Percentiles rank a stretch among this genome's conserved stretches.
phyloP scores from a whole-genome alignment of 2,113 vertebrate species.

The Lamprotornis superbus region DNA sequence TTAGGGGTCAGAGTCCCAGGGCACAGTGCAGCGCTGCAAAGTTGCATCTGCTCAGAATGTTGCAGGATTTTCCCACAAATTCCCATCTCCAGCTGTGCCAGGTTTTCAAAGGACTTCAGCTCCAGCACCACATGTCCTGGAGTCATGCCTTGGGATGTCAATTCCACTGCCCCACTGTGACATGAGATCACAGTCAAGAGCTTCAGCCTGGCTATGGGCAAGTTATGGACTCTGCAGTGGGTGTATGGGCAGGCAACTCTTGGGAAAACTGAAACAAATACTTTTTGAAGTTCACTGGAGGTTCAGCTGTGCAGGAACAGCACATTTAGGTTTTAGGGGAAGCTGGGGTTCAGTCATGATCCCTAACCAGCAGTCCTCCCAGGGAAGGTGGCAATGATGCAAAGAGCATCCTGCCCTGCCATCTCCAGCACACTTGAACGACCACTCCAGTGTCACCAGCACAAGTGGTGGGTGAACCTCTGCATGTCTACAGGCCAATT shows the following conservation, averaged over 20 bases:
- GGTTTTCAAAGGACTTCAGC: neutral
- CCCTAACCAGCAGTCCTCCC: neutral
- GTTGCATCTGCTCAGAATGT: neutral
- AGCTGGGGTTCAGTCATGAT: neutral
- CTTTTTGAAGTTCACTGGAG: neutral
- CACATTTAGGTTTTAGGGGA: neutral
- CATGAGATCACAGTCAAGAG: neutral
- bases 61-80: neutral
- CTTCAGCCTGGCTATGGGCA: neutral
- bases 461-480: slow-evolving; percentile 17
- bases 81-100: neutral
- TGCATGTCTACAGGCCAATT: neutral
- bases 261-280: neutral
- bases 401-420: neutral
- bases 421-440: neutral
- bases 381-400: neutral
- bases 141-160: neutral
- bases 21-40: rapidly evolving
- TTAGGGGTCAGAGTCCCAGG: neutral
- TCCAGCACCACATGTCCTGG: neutral
- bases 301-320: neutral
- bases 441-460: neutral
- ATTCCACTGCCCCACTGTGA: neutral
- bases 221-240: neutral
- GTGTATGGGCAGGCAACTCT: neutral